Percentiles rank a stretch among this genome's conserved stretches.
Conservation (phyloP, 2,888 invertebrate species). For the Thecocarcelia acutangulata region DNA sequence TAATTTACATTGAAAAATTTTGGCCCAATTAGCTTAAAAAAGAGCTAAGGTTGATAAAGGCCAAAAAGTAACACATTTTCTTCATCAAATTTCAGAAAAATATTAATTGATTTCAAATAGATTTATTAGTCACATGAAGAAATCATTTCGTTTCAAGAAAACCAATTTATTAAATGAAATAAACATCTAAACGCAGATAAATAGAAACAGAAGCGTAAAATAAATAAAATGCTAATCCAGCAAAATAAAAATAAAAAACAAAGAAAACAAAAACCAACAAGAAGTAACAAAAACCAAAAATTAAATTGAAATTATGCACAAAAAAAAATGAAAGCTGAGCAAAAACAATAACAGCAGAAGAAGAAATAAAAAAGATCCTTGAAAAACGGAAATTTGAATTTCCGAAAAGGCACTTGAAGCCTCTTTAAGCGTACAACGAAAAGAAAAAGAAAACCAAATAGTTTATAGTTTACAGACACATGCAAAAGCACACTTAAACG, state of each 20-base stretch:
- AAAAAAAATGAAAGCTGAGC: conserved; percentile 18
- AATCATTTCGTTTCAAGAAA: neutral
- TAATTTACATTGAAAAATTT: too few species aligned
- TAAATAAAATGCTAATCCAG: conserved; percentile 39
- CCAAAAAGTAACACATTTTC: too few species aligned
- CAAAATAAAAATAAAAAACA: too few species aligned
- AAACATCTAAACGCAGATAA: neutral
- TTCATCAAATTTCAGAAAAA: too few species aligned
- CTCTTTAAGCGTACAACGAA: conserved; percentile 53
- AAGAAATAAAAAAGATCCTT: conserved; percentile 72
- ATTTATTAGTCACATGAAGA: too few species aligned
- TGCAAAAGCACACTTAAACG: conserved; percentile 29
- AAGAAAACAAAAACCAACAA: conserved; percentile 20
- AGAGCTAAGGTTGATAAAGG: too few species aligned
- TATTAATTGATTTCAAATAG: too few species aligned
- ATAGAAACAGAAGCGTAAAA: conserved; percentile 19
- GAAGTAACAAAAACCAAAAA: conserved; percentile 30
- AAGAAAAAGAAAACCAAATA: conserved; percentile 29
- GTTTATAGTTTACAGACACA: conserved; percentile 58
- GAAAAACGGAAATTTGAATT: conserved; percentile 80
- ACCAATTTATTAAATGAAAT: conserved; percentile 1
- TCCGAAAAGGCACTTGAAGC: conserved; percentile 79
- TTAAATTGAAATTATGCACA: conserved; percentile 76
- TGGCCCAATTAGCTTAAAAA: too few species aligned
- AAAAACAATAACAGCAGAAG: too few species aligned